These are phyloP conservation scores for Drosophila littoralis DNA, from an alignment of 1,140 invertebrate genomes.

Conservation along the genomic window DNA sequence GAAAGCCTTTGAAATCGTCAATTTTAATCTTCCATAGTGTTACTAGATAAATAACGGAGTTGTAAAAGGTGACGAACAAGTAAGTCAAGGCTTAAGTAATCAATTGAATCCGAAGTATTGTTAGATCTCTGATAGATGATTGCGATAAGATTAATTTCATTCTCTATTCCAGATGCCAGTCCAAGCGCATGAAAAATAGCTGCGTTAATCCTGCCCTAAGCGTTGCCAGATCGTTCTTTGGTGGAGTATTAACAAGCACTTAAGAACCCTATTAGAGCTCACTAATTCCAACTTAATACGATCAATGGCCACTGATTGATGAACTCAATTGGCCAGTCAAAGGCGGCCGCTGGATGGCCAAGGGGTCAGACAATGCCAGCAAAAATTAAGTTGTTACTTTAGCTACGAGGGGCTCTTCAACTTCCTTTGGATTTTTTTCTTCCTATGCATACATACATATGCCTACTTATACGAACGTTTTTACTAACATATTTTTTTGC, in stretches of 20 bases:
- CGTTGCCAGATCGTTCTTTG: background rate
- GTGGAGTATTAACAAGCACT: background rate
- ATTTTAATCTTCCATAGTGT: background rate
- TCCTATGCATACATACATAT: constrained; percentile 20
- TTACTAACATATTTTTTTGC: constrained; percentile 35
- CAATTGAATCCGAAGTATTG: too few relatives aligned
- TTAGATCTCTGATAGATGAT: too few relatives aligned
- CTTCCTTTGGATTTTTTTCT: constrained; percentile 3
- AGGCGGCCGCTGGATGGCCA: constrained; percentile 15
- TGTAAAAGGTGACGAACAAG: too few relatives aligned
- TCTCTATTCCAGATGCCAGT: too few relatives aligned
- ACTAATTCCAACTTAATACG: constrained; percentile 7
- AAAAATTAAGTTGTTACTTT: constrained; percentile 80
- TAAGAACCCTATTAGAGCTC: too few relatives aligned
- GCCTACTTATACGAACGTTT: constrained; percentile 36
- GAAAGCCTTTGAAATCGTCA: too few relatives aligned
- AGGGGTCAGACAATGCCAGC: constrained; percentile 48
- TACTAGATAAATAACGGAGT: background rate
- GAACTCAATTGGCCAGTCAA: constrained; percentile 22
- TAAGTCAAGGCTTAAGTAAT: too few relatives aligned
- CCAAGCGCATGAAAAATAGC: too few relatives aligned
- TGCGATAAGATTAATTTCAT: too few relatives aligned
- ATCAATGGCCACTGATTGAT: constrained; percentile 17
- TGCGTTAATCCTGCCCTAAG: background rate
- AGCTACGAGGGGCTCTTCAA: constrained; percentile 21